Base-by-base conservation (phyloP, 2,888 invertebrate genomes). In the Drosophila histrio region DNA sequence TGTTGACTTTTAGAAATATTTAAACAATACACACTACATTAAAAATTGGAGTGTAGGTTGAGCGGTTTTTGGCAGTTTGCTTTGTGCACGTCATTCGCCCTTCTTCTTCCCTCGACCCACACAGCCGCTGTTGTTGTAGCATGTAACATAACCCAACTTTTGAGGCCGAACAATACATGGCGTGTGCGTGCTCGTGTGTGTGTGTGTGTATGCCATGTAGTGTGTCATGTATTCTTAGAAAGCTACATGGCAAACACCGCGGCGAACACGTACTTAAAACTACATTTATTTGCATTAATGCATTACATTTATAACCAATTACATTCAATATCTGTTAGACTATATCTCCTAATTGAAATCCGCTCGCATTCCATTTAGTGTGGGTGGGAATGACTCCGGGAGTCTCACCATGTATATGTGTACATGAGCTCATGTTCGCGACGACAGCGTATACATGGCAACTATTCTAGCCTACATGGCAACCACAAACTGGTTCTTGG, bases 121-220 rank as follows among this genome's bases (percentile, higher is more conserved):
- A 30, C 43, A 15, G 50, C 50, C 75, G 32, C 43, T 58, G 46
- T 64, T 57, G 43, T 36, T 54, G 66, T 22, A 74, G 63, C 74
- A 74, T 79, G 71, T 63, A 26, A 71, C 74, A 74, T 79, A 79
- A 79, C 79, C 79, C 57, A 57, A 79, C 79, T 79, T 79, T 64
- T 71, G 13, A 49, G 62, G 58, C 54, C 49, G 46, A 46, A 56
- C 63, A 71, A 67, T 79, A 83, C 79, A 79, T 77, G 83, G 53
- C 60, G 71, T 59, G 41, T 21, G 64, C 61, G 30, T 65, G 59
- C 46, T 38, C 34, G 38, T 24, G 57, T 32, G 21, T 39, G 59
- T 19, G 34, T 36, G 36, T 46, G 28, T 46, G 52, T 44, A 56
- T 50, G 36, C 41, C 80, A 81, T 81, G 80, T 84, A 81, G 79